Evolutionary conservation across 1,140 invertebrate genomes (phyloP).

Genomic region (Hylaeus anthracinus): DNA sequence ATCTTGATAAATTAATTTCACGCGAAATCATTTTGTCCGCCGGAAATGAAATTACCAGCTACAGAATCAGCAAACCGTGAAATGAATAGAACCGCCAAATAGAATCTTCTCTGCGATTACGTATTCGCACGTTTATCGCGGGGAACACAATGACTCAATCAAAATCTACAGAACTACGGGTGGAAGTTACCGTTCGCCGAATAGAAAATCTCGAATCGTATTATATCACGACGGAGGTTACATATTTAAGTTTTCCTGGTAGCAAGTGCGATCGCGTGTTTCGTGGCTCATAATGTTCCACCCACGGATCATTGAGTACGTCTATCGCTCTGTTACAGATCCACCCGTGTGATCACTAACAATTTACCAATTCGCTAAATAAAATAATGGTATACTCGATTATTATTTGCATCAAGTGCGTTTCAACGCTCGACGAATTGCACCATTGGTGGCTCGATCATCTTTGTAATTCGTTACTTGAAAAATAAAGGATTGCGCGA

Average conservation of each 20-base stretch:
- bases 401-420: constrained; percentile 13
- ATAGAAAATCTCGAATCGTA: not conserved
- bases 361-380: constrained; percentile 43
- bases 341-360: not conserved
- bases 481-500: not conserved
- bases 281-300: constrained; percentile 1
- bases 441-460: not conserved
- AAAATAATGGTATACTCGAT: constrained; percentile 32
- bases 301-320: not conserved
- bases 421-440: not conserved
- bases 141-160: not conserved
- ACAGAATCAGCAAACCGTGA: constrained; percentile 14
- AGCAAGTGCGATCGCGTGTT: not conserved
- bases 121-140: not conserved
- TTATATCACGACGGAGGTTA: not conserved
- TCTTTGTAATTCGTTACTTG: not conserved
- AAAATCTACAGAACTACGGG: not conserved
- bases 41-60: not conserved
- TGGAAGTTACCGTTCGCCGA: not conserved
- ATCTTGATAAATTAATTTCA: not conserved
- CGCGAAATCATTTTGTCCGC: no score
- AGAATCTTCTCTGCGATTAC: constrained; percentile 16
- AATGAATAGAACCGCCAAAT: constrained; percentile 5
- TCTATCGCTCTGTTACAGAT: constrained; percentile 2
- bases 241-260: constrained; percentile 25